Evolutionary conservation across 2,888 invertebrate genomes (phyloP), one percentile per base, ranked within the genome.

Genomic region (Prosopocoilus inquinatus): DNA sequence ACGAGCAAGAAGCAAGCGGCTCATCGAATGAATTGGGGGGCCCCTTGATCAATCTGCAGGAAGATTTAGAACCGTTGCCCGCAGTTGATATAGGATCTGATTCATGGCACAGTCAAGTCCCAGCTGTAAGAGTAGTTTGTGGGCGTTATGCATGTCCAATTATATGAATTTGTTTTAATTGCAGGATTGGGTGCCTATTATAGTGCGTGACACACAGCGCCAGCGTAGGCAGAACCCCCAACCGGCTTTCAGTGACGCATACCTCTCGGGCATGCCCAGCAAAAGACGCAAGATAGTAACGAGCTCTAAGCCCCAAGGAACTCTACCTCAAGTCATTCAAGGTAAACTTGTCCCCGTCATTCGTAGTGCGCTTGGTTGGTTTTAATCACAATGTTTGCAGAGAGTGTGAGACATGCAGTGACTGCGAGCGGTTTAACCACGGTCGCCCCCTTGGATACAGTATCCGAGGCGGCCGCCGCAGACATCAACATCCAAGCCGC

Each of bases 141-240:
- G 32, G 5, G 12, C 7, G n/a, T 47, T 47, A 8, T 33, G 41
- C 28, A n/a, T 59, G 54, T n/a, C 20, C 4, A 11, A 12, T 9
- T 12, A 48, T 9, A 46, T 20, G n/a, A 46, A 41, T 13, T 47
- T 53, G 7, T 3, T 33, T 35, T 9, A 51, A 65, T 70, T 68
- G 2, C 65, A 85, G 83, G 88, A 89, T 59, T 96, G 95, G 96
- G 87, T 94, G 58, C 93, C 94, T 7, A 88, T 94, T 61, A 90
- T 96, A 61, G 84, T 89, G 7, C 83, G 88, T 56, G 96, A 96
- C 75, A 82, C 87, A 47, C 84, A 86, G 66, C 79, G 84, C 53
- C 94, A 94, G 75, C 80, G 86, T 50, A 77, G 83, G 47, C 84
- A 85, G 67, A 75, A 72, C 63, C 63, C 77, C 3, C 82, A 79